Base-by-base conservation (phyloP, 1,140 invertebrate genomes). In the Orchestia grillus region DNA sequence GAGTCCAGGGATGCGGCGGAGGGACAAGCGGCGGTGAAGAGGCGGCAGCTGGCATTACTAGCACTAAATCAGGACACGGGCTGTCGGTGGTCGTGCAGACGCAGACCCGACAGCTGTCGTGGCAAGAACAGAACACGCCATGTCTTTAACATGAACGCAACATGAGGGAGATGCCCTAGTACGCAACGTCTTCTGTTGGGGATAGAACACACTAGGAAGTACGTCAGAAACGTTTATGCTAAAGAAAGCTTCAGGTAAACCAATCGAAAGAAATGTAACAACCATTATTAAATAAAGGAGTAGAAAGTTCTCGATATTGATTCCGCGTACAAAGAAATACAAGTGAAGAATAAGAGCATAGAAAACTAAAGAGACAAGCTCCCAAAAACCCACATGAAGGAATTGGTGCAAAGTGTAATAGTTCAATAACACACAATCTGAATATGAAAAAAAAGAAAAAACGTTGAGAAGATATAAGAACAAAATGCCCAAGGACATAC, bases 41-140 rank as follows among this genome's bases (percentile, higher is more conserved):
- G 88, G 43, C 88, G 88, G 28, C 88, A 90, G 88, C 88, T 90
- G 88, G 44, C 11, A 94, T 45, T 94, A 45, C 92, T 94, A 94
- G 92, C 92, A 94, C 92, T 94, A 94, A 94, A 94, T 94, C 92
- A 94, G 92, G 92, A 94, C 92, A 94, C 92, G 92, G 92, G 92
- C 92, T 94, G 92, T 94, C 92, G 92, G 92, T 94, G 92, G 92
- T 94, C 92, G 92, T 94, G 92, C 92, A 94, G 92, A 94, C 44
- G 92, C 92, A 94, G 92, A 94, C 92, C 92, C 36, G 92, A 94
- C 92, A 94, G 44, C 92, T 94, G 92, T 94, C 92, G 44, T 94
- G 92, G 92, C 44, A 47, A 40, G 43, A 94, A 94, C 43, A 94
- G 44, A 94, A 94, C 43, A 94, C 19, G 44, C 16, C 44, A 8